Evolutionary conservation across 2,113 vertebrate genomes (phyloP).

Genomic region (Xiphias gladius): DNA sequence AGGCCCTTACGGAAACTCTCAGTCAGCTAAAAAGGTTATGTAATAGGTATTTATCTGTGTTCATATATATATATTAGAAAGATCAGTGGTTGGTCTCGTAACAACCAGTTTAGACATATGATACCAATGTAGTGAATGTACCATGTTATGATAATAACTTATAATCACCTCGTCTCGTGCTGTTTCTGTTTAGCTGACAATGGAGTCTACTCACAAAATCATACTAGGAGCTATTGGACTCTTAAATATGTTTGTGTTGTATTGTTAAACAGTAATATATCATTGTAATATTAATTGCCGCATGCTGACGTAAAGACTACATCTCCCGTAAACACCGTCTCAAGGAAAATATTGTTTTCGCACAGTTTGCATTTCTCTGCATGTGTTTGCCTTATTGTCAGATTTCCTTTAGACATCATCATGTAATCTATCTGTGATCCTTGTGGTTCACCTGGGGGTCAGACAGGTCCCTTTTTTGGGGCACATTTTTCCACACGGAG

Average conservation of each 20-base stretch:
- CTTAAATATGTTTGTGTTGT: too few relatives aligned
- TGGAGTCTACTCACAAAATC: background rate
- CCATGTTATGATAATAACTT: conserved; percentile 5
- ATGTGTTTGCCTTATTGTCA: too few relatives aligned
- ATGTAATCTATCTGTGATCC: too few relatives aligned
- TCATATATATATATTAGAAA: conserved; percentile 5
- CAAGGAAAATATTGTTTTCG: background rate
- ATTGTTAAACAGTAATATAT: background rate
- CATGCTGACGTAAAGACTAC: background rate
- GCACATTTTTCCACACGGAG: too few relatives aligned
- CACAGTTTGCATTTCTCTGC: too few relatives aligned
- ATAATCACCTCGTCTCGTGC: background rate
- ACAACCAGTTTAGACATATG: background rate
- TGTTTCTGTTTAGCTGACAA: conserved; percentile 11
- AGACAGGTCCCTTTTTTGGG: too few relatives aligned
- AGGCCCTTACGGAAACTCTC: conserved; percentile 37
- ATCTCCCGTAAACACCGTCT: background rate
- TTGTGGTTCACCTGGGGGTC: too few relatives aligned
- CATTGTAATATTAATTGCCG: background rate
- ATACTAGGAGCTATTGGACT: background rate
- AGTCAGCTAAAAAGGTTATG: conserved; percentile 9
- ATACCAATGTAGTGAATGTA: background rate
- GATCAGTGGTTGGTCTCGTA: background rate
- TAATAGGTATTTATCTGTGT: conserved; percentile 37
- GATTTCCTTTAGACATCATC: too few relatives aligned